Evolutionary conservation across 2,113 vertebrate species (phyloP).

Genomic region (Halichoerus grypus): DNA sequence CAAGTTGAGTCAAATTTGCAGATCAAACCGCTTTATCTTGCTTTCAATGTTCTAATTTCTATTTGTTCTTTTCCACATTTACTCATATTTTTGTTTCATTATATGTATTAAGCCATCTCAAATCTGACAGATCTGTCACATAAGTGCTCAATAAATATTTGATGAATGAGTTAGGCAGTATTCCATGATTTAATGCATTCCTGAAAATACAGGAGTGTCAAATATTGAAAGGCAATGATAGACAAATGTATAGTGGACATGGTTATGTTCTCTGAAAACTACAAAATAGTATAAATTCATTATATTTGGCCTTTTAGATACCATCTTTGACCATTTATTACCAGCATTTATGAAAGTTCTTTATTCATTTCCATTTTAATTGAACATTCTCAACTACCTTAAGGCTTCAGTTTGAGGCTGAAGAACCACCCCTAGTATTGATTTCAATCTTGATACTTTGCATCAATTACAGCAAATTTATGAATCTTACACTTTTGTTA

Average conservation of each 20-base stretch:
- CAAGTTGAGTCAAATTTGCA: not conserved
- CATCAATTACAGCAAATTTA: not conserved
- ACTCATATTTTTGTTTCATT: slow-evolving; percentile 8
- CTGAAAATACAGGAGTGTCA: not conserved
- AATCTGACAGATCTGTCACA: not conserved
- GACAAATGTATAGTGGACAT: not conserved
- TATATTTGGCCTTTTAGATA: not conserved
- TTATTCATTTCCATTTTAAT: not conserved
- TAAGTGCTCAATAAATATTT: slow-evolving; percentile 28
- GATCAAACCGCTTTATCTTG: not conserved
- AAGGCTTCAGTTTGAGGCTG: not conserved
- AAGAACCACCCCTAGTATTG: not conserved
- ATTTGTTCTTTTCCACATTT: not conserved
- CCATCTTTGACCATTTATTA: not conserved
- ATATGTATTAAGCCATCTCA: not conserved
- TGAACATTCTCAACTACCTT: not conserved
- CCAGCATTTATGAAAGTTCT: not conserved
- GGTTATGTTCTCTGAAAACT: not conserved
- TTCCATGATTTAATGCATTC: not conserved
- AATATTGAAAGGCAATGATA: slow-evolving; percentile 39
- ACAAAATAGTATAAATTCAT: not conserved
- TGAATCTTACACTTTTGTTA: not conserved
- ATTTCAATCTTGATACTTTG: not conserved
- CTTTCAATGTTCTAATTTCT: slow-evolving; percentile 5
- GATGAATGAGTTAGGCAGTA: not conserved